Percentiles rank a stretch among this genome's conserved stretches.
phyloP scores from a whole-genome alignment of 2,888 invertebrate species.

The Subacronicta megacephala region DNA sequence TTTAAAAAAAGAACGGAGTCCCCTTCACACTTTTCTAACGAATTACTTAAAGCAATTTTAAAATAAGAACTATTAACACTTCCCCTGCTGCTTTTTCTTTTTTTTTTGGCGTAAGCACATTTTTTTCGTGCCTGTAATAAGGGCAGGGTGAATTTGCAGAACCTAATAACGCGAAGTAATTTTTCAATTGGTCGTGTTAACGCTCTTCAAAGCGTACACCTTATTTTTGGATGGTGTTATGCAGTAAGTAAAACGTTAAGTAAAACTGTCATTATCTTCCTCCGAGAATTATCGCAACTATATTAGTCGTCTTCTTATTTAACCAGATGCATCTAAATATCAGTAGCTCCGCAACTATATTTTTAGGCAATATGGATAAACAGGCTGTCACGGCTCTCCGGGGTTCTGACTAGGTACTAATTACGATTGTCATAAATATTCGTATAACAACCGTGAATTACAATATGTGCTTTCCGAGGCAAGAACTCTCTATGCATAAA shows the following conservation, averaged over 20 bases:
- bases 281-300: no score
- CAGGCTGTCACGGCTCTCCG: no score
- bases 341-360: no score
- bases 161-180: slow-evolving; percentile 87
- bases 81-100: slow-evolving; percentile 57
- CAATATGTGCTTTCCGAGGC: no score
- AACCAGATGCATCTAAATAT: no score
- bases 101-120: slow-evolving; percentile 59
- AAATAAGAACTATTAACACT: slow-evolving; percentile 46
- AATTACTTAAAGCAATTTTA: slow-evolving; percentile 47
- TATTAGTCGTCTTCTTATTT: no score
- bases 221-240: slow-evolving; percentile 65
- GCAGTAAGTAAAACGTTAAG: slow-evolving; percentile 30
- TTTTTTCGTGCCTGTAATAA: slow-evolving; percentile 67
- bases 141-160: slow-evolving; percentile 80
- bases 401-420: no score
- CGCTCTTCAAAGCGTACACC: slow-evolving; percentile 60
- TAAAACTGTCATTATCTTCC: no score
- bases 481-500: no score
- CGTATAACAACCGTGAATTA: no score
- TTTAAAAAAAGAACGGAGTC: slow-evolving; percentile 17
- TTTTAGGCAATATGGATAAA: no score
- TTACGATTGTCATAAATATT: no score
- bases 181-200: slow-evolving; percentile 86
- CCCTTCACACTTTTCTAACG: slow-evolving; percentile 37